phyloP scores from a whole-genome alignment of 1,140 invertebrate genomes.

The Drepana arcuata region DNA sequence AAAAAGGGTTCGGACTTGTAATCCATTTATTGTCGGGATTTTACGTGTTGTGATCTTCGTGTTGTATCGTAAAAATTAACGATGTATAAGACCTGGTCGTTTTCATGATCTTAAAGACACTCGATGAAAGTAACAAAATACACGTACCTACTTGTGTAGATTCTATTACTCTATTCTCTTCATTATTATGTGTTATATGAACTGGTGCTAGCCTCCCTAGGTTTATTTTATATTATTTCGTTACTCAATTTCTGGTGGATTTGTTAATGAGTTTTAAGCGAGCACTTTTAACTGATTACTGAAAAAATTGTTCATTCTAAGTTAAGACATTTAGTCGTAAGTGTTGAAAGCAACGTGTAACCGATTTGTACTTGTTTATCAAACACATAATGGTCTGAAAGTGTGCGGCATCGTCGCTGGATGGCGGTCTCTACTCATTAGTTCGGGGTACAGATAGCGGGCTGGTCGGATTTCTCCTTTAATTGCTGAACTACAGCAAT shows the following conservation, averaged over 20 bases:
- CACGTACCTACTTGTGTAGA: too few relatives aligned
- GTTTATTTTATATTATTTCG: too few relatives aligned
- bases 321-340: slow-evolving; percentile 42
- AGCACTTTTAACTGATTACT: slow-evolving; percentile 35
- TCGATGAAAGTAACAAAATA: too few relatives aligned
- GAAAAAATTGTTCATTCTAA: slow-evolving; percentile 43
- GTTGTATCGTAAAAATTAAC: too few relatives aligned
- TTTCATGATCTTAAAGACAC: too few relatives aligned
- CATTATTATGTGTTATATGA: too few relatives aligned
- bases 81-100: too few relatives aligned
- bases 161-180: too few relatives aligned
- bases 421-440: slow-evolving; percentile 43
- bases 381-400: slow-evolving; percentile 39
- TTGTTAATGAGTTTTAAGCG: slow-evolving; percentile 34
- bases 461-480: slow-evolving; percentile 36
- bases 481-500: slow-evolving; percentile 46
- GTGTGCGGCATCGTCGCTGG: slow-evolving; percentile 34
- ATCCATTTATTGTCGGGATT: slow-evolving; percentile 50
- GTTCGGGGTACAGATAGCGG: slow-evolving; percentile 44
- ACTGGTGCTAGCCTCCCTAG: too few relatives aligned
- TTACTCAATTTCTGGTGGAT: too few relatives aligned
- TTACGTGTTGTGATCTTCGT: slow-evolving; percentile 38
- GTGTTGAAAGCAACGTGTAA: slow-evolving; percentile 44
- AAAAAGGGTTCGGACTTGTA: slow-evolving; percentile 48
- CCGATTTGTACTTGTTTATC: slow-evolving; percentile 63